phyloP scores from a whole-genome alignment of 2,797 vertebrate genomes.

The Borostomias antarcticus region DNA sequence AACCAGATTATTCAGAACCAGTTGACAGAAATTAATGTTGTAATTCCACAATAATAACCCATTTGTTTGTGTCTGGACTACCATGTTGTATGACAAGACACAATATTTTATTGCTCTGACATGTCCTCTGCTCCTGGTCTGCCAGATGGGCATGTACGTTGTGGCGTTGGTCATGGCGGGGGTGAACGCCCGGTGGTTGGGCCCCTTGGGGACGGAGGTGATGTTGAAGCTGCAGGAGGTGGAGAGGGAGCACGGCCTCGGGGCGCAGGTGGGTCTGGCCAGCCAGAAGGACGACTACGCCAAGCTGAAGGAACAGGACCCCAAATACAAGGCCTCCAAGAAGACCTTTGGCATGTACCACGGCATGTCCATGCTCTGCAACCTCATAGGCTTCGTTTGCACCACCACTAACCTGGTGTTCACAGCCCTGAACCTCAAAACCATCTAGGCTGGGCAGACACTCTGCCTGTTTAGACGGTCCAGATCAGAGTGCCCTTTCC shows the following conservation, averaged over 20 bases:
- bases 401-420: slow-evolving; percentile 79
- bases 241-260: slow-evolving; percentile 84
- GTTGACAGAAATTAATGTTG: no score
- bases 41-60: no score
- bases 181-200: slow-evolving; percentile 83
- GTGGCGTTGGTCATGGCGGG: slow-evolving; percentile 69
- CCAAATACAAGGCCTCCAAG: slow-evolving; percentile 78
- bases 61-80: no score
- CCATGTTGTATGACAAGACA: no score
- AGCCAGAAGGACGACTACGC: slow-evolving; percentile 76
- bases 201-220: slow-evolving; percentile 68
- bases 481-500: no score
- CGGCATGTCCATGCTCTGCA: slow-evolving; percentile 81
- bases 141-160: slow-evolving; percentile 81
- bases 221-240: slow-evolving; percentile 80
- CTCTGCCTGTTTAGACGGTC: not conserved
- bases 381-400: slow-evolving; percentile 80
- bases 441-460: slow-evolving; percentile 68
- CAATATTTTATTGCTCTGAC: not conserved
- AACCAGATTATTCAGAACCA: no score
- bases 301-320: slow-evolving; percentile 84
- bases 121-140: slow-evolving; percentile 1
- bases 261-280: slow-evolving; percentile 73
- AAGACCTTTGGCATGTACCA: slow-evolving; percentile 80
- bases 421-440: slow-evolving; percentile 76